Evolutionary conservation across 2,888 invertebrate genomes (phyloP).

Genomic region (Tetanocera ferruginea): DNA sequence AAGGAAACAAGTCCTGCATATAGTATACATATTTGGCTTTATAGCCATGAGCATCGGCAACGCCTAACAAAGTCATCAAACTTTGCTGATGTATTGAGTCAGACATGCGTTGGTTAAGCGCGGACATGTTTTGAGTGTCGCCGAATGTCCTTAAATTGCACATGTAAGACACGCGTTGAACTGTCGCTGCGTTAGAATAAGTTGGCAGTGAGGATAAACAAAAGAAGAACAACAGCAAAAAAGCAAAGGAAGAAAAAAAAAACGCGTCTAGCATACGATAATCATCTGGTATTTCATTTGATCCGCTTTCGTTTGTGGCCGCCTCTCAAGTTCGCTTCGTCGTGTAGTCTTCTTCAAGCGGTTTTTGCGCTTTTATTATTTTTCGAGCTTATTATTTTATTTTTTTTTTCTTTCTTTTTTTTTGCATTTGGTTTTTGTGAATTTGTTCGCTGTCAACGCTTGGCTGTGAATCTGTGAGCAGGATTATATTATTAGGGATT

Average conservation of each 20-base stretch:
- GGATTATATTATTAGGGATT: conserved; percentile 36
- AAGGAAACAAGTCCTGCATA: background rate
- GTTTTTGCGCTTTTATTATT: conserved; percentile 21
- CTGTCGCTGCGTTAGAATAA: background rate
- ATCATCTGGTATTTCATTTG: conserved; percentile 10
- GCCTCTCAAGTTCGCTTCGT: background rate
- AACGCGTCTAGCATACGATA: conserved; percentile 41
- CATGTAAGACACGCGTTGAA: conserved; percentile 10
- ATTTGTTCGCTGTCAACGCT: conserved; percentile 36
- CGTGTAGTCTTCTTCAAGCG: background rate
- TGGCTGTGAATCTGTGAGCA: background rate
- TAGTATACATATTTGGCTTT: background rate
- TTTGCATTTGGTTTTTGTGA: background rate
- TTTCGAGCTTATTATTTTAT: background rate
- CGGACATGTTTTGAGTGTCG: background rate
- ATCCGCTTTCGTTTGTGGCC: conserved; percentile 29
- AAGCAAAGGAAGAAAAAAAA: background rate
- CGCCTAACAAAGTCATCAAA: conserved; percentile 15
- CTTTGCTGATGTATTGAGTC: background rate
- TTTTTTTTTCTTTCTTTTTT: background rate
- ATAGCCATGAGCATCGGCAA: background rate
- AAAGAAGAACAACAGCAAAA: background rate
- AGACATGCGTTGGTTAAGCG: background rate
- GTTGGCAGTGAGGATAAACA: background rate
- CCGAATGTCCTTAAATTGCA: conserved; percentile 2